Base-by-base conservation (phyloP, 2,797 vertebrate species). In the Balearica regulorum region DNA sequence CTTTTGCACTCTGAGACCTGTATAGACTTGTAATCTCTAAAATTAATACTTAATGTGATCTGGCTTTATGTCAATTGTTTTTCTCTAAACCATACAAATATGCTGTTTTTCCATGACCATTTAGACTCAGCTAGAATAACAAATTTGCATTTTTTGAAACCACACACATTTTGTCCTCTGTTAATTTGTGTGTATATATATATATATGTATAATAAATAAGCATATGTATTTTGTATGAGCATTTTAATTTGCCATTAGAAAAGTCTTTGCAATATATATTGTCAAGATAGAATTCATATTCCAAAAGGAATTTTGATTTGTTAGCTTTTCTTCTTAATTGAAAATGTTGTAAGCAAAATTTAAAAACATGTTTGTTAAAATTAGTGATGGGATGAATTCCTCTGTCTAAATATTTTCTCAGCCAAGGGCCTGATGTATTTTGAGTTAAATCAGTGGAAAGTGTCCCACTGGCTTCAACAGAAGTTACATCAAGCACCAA, bases 351-450 rank as follows among this genome's bases (percentile, higher is more conserved):
- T 66, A 79, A 94, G 8, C 1, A 80, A 90, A 81, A 3, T 20
- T 87, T 91, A 70, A 95, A 87, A 95, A 90, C 58, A 53, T 66
- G 28, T 18, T 94, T 92, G 87, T 91, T 96, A 89, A 96, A 94
- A 93, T 80, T 64, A 83, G 11, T 16, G 28, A 35, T 79, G 14
- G 35, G 31, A 65, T 66, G 16, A 79, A 94, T 83, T 90, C 31
- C 5, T 68, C 20, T 84, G 16, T 84, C 48, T 77, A 95, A 94
- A 85, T 77, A 83, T 89, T 82, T 94, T 88, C 62, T 76, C 62
- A 91, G 83, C 43, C 62, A 72, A 88, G 6, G 10, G 10, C 28
- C 39, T 84, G 43, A 82, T 46, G 31, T 31, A 60, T 53, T 76
- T 94, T 78, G 41, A 18, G 13, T 90, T 80, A 95, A 79, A 62